These are phyloP conservation scores for Bubo blakistoni DNA, from an alignment of 2,113 vertebrate genomes.

Conservation along the genomic window DNA sequence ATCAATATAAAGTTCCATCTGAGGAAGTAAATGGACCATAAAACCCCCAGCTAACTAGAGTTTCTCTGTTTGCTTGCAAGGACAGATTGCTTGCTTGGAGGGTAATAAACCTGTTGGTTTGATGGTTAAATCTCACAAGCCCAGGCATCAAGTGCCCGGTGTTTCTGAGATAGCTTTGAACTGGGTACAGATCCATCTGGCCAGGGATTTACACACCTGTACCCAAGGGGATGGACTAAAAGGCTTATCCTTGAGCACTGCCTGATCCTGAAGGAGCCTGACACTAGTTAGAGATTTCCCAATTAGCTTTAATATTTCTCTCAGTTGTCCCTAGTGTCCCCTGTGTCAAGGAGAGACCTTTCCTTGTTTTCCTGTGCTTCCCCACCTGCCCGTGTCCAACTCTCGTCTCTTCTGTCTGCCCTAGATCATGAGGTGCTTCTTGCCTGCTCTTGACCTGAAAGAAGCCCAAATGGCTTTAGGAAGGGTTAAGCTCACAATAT, in stretches of 20 bases:
- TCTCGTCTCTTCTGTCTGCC: not conserved
- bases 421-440: not conserved
- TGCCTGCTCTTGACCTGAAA: not conserved
- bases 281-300: not conserved
- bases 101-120: not conserved
- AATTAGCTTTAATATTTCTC: not conserved
- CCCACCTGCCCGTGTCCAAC: fast-evolving
- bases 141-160: not conserved
- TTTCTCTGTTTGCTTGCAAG: not conserved
- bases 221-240: not conserved
- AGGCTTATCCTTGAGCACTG: not conserved
- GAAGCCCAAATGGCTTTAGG: not conserved
- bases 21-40: not conserved
- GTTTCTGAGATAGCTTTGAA: not conserved
- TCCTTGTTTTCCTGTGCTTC: not conserved
- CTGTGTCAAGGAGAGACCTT: not conserved
- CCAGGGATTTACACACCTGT: not conserved
- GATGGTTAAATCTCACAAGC: not conserved
- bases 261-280: not conserved
- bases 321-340: not conserved
- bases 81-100: not conserved
- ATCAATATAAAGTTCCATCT: not conserved
- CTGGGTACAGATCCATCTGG: not conserved
- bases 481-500: not conserved
- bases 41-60: not conserved